Conservation (phyloP, 1,140 invertebrate species). For the Bombus polaris region DNA sequence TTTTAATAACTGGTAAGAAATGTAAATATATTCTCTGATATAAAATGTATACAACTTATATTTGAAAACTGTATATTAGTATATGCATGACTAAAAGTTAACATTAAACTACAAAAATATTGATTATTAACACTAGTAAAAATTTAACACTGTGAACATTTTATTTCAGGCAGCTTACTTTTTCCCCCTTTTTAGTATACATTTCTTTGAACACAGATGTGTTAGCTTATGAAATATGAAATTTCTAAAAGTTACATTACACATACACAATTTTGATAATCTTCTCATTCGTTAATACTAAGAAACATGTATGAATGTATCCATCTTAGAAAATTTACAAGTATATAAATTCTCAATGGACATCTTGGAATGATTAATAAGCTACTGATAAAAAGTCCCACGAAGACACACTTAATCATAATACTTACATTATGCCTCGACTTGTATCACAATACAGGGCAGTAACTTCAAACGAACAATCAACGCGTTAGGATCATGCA, state of each 20-base stretch:
- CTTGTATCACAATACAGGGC: conserved; percentile 38
- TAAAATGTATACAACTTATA: neutral
- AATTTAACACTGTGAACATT: no score
- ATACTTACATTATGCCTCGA: conserved; percentile 58
- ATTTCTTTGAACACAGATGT: no score
- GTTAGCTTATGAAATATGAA: neutral
- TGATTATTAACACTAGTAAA: neutral
- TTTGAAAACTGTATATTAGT: neutral
- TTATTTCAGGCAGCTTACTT: neutral
- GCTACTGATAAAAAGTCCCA: neutral
- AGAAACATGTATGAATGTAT: neutral
- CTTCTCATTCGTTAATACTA: neutral
- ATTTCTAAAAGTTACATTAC: neutral
- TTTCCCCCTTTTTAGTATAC: neutral
- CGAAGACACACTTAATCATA: neutral
- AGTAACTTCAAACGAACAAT: conserved; percentile 38
- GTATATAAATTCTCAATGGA: neutral
- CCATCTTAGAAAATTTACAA: neutral
- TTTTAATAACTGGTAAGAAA: neutral
- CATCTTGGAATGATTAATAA: neutral
- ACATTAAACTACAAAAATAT: neutral
- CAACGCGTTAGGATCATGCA: conserved; percentile 47
- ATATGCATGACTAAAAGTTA: conserved; percentile 5
- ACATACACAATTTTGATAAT: neutral
- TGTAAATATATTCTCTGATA: neutral